These are phyloP conservation scores for Amphimedon queenslandica DNA, from an alignment of 37 sponge, comb jelly and placozoan genomes.

Conservation along the genomic window DNA sequence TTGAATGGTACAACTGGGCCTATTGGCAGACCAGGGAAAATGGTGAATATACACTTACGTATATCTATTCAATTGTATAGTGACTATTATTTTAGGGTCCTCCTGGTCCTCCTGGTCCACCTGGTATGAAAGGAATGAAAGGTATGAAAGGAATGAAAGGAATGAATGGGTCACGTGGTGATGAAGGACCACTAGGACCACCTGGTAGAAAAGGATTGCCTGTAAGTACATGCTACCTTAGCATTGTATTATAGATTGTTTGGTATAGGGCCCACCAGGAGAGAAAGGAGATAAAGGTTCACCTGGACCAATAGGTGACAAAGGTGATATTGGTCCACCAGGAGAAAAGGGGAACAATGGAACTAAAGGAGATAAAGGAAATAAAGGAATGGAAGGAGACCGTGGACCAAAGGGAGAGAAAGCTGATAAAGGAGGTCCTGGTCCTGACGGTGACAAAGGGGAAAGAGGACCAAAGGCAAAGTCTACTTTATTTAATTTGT, in stretches of 20 bases:
- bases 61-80: too few species aligned
- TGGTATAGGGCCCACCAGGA: not conserved
- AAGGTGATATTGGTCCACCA: not conserved
- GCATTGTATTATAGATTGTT: too few species aligned
- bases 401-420: not conserved
- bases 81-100: slow-evolving; percentile 12
- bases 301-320: not conserved
- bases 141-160: too few species aligned
- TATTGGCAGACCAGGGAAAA: not conserved
- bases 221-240: too few species aligned
- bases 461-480: slow-evolving; percentile 18
- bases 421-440: slow-evolving; percentile 6
- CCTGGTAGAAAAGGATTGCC: slow-evolving; percentile 5
- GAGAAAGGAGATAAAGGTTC: slow-evolving; percentile 7
- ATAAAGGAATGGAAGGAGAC: not conserved
- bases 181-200: slow-evolving; percentile 11
- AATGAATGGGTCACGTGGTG: too few species aligned
- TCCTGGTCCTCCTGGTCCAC: slow-evolving; percentile 25
- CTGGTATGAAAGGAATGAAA: too few species aligned
- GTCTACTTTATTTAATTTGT: too few species aligned
- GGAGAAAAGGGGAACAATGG: too few species aligned
- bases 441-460: slow-evolving; percentile 43
- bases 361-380: too few species aligned
- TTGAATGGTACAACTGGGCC: slow-evolving; percentile 48
- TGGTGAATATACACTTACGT: not conserved